Evolutionary conservation across 2,113 vertebrate species (phyloP), one percentile per base, ranked within the genome.

Genomic region (Tupaia tana): DNA sequence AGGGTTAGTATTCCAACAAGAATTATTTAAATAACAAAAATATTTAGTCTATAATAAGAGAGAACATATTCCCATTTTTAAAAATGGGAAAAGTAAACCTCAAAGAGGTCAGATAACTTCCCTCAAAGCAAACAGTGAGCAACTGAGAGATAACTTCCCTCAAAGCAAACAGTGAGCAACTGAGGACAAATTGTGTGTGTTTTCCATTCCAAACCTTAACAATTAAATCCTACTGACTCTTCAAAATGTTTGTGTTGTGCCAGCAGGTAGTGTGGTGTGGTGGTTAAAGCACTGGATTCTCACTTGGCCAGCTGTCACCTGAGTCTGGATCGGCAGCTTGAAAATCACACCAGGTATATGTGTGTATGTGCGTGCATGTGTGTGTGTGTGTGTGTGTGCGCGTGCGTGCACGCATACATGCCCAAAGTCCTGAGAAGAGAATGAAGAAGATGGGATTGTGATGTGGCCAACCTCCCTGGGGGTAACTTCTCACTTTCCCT

Each of bases 41-140:
- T 70, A 69, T 59, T 90, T 20, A 59, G 9, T 71, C 15, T 16
- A 58, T 80, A 43, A 71, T 10, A 81, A 70, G n/a, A 91, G 58
- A 78, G 93, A 64, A 82, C 63, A 61, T 79, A 87, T 73, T 4
- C 18, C 13, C 10, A 12, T 29, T 88, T 93, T 85, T 66, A 31
- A 1, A 85, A 79, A 58, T 20, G 69, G 56, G 75, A 94, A 92
- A 70, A 86, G 22, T 20, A 85, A 74, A 88, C 81, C 56, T 89
- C 14, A 24, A 16, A 29, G 20, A 75, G 58, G 34, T 64, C 16
- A 79, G 56, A 34, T 70, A 59, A 63, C 10, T 69, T 89, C 8
- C 25, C 66, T n/a, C n/a, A 88, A 73, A 94, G 58, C 67, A 77
- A 56, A 87, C 0, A 20, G 8, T 13, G 78, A 66, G 25, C 58